Evolutionary conservation across 1,140 invertebrate species (phyloP), one percentile per base, ranked within the genome.

Genomic region (Eriosoma lanigerum): DNA sequence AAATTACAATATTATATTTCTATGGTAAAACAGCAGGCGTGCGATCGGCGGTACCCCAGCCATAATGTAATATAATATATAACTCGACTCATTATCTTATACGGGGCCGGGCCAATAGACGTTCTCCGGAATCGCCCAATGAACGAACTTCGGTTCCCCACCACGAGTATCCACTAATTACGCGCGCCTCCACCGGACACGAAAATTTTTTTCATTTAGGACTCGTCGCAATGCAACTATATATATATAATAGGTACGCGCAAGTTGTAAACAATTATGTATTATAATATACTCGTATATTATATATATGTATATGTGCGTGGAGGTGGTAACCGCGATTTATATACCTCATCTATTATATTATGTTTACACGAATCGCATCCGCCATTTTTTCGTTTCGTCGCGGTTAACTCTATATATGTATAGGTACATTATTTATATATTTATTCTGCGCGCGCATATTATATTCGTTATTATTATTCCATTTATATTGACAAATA

Each of bases 81-180:
- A 3, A 38, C 38, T 10, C 56, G 32, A 46, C 44, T 62, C 44
- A 48, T 58, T 76, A 76, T 60, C 73, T 3, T n/a, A 48, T 15
- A 21, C 75, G n/a, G 44, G 44, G 15, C n/a, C 21, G 54, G 54
- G 52, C 75, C 75, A 78, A 78, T 78, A 78, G 75, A n/a, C 38
- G 56, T 52, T 24, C 32, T 38, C 38, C 56, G 75, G 56, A 26
- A 62, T 44, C 56, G 75, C 38, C 75, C 75, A 78, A 62, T 62
- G 54, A 21, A 60, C 54, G 26, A 56, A 58, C 73, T 56, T 58
- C 52, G 29, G 54, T 38, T 52, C 56, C 75, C 72, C 75, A 32
- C 75, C 56, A 29, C 32, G 32, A 21, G 24, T 24, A 46, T 19
- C 24, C 68, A 72, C 68, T 72, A 72, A 72, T 72, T 72, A 72